Evolutionary conservation across 2,113 vertebrate genomes (phyloP), one percentile per base, ranked within the genome.

Genomic region (Ptilorrhoa leucosticta): DNA sequence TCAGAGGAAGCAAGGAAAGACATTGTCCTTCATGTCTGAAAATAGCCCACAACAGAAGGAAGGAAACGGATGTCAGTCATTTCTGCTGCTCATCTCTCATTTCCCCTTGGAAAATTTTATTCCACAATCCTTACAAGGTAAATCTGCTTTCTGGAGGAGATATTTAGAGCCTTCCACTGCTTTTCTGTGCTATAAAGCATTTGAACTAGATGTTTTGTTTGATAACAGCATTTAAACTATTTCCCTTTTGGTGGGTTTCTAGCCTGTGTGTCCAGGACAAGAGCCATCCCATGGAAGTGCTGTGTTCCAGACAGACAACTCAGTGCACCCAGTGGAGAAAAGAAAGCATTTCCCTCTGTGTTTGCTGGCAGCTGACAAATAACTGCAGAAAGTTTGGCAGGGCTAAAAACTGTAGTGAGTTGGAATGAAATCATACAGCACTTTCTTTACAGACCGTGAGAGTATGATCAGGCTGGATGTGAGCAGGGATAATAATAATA

Each of bases 81-180:
- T 91, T 78, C 89, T 95, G 77, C 47, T 2, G 3, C 42, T 73
- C 77, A 42, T 65, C 81, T 70, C 73, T 50, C 35, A 20, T 63
- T 96, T 84, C 47, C 24, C 28, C 44, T 24, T 50, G 69, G 93
- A 87, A 92, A 70, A 47, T 28, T 58, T 50, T 65, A 33, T 81
- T 83, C 56, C 44, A 47, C 16, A 37, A 42, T 30, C 7, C 17
- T 57, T 84, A 22, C 21, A 58, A 87, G 51, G 47, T 33, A 89
- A 81, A 66, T 19, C 68, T 83, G 26, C 35, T 47, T 71, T 73
- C 42, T 58, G 44, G 13, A 27, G 48, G 42, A 64, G 44, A 24
- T 1, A 2, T n/a, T 71, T 30, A 77, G 50, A 81, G 21, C 35
- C 16, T 73, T 72, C 27, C 18, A 33, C 35, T 45, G 35, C 8